Evolutionary conservation across 2,113 vertebrate genomes (phyloP).

Genomic region (Rhombomys opimus): DNA sequence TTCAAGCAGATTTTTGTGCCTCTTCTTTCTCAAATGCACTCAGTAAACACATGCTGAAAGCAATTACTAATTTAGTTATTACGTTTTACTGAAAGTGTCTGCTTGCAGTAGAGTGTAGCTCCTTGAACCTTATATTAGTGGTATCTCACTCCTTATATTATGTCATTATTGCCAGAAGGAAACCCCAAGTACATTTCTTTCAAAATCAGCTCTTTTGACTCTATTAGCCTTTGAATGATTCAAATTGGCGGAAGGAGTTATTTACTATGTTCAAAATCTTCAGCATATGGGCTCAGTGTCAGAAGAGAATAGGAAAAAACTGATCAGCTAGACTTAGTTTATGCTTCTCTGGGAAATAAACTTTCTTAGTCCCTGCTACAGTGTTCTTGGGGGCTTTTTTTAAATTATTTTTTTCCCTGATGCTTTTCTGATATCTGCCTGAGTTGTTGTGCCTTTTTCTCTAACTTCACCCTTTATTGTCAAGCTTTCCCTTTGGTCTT

Average conservation of each 20-base stretch:
- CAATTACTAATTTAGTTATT: neutral
- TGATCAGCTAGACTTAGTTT: fast-evolving
- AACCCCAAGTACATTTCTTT: neutral
- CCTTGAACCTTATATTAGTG: neutral
- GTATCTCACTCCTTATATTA: neutral
- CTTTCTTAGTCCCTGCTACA: neutral
- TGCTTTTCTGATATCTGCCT: fast-evolving
- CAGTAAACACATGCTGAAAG: neutral
- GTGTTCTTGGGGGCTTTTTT: neutral
- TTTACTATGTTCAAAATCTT: neutral
- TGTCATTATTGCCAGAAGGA: neutral
- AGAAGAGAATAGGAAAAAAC: neutral
- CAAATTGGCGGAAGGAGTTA: fast-evolving
- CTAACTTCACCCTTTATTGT: neutral
- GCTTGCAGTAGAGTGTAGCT: neutral
- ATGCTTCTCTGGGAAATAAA: too few relatives aligned
- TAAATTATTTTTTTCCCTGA: neutral
- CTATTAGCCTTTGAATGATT: neutral
- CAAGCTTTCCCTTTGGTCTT: neutral
- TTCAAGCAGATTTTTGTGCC: neutral
- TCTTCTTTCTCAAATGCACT: neutral
- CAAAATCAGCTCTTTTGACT: neutral
- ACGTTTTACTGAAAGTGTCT: neutral
- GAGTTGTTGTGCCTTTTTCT: neutral
- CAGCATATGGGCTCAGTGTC: neutral